phyloP scores from a whole-genome alignment of 2,888 invertebrate genomes.

The Tachina lurida region DNA sequence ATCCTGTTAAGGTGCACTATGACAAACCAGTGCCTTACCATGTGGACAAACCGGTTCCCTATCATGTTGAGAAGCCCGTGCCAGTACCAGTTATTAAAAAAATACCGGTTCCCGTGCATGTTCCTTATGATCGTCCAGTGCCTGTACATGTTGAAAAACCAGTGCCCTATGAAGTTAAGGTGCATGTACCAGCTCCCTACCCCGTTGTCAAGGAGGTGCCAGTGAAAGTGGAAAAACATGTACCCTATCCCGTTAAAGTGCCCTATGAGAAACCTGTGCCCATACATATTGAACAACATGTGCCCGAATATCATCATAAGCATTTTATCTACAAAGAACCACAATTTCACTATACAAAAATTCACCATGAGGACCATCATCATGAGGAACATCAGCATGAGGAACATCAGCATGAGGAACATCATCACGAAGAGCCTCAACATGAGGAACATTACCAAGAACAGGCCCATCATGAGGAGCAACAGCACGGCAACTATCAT shows the following conservation, averaged over 20 bases:
- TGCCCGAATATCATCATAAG: constrained; percentile 85
- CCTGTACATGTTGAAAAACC: constrained; percentile 89
- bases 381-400: constrained; percentile 73
- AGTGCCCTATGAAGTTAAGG: constrained; percentile 89
- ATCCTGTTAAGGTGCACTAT: constrained; percentile 88
- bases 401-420: constrained; percentile 70
- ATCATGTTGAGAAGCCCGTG: constrained; percentile 85
- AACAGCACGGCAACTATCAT: constrained; percentile 70
- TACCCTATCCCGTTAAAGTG: constrained; percentile 89
- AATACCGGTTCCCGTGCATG: constrained; percentile 87
- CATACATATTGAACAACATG: constrained; percentile 90
- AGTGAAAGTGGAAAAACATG: constrained; percentile 87
- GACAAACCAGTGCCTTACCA: constrained; percentile 88
- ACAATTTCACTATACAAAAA: constrained; percentile 86
- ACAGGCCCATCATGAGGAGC: constrained; percentile 77
- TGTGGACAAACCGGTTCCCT: constrained; percentile 87
- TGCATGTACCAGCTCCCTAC: constrained; percentile 87
- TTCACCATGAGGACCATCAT: constrained; percentile 76
- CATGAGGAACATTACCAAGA: constrained; percentile 75
- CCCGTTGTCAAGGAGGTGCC: constrained; percentile 88
- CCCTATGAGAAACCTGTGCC: constrained; percentile 88
- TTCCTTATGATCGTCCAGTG: constrained; percentile 85
- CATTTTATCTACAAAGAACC: constrained; percentile 89
- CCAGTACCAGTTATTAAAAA: constrained; percentile 86
- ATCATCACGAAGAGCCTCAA: constrained; percentile 71